Base-by-base conservation (phyloP, 2,888 invertebrate genomes). In the Tigriopus californicus region DNA sequence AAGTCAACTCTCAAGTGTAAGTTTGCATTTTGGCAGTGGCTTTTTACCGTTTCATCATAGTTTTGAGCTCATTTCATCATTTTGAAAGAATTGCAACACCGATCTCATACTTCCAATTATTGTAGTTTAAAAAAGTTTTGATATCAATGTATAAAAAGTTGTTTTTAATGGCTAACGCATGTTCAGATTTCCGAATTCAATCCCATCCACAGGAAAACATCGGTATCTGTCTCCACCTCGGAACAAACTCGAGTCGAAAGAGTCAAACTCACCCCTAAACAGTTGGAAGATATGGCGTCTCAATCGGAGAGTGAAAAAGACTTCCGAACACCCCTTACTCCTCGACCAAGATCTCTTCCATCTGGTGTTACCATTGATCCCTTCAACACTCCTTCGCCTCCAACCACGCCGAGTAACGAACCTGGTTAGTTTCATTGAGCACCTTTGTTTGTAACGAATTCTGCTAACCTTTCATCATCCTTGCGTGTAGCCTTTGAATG, bases 401-500 rank as follows among this genome's bases (percentile, higher is more conserved):
- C 90, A 0, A 84, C 89, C 1, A 91, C 91, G 8, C 90, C 90
- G 0, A 63, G 63, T 41, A 60, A 47, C 3, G 44, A 15, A 3
- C 57, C 61, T 49, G 49, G 61, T 61, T 6, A 11, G n/a, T 41
- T n/a, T n/a, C 15, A 46, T 18, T 5, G 33, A 33, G 22, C 22
- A 11, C n/a, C n/a, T 47, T 18, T 10, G 11, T 47, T n/a, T n/a
- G n/a, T n/a, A n/a, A n/a, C n/a, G n/a, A n/a, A n/a, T n/a, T n/a
- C n/a, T n/a, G n/a, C n/a, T n/a, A n/a, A n/a, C n/a, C n/a, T n/a
- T n/a, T n/a, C n/a, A n/a, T n/a, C n/a, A n/a, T n/a, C n/a, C n/a
- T n/a, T n/a, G n/a, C n/a, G 6, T 46, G 33, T 8, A 83, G 88
- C 85, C 68, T 91, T 91, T 72, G 86, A 86, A 69, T 91, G 91